Conservation (phyloP, 92 coral and sea anemone species). For the Blastomussa wellsi region DNA sequence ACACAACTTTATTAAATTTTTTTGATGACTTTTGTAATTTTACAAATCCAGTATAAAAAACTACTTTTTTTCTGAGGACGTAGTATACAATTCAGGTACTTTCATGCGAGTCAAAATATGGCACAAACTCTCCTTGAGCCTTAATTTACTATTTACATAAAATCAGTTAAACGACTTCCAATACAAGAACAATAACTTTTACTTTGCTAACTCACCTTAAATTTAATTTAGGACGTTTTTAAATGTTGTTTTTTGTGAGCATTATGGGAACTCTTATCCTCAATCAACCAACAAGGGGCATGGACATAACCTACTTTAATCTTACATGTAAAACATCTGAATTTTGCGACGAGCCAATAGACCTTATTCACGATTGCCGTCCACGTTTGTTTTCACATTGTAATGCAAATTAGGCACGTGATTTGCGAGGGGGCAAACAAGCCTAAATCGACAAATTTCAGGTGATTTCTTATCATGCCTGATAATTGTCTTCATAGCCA, state of each 20-base stretch:
- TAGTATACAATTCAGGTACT: constrained; percentile 21
- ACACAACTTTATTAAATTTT: constrained; percentile 37
- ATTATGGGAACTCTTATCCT: not conserved
- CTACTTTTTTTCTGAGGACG: constrained; percentile 11
- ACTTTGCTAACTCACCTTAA: not conserved
- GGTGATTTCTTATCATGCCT: no score
- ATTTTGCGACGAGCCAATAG: no score
- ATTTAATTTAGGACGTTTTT: constrained; percentile 13
- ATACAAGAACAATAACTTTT: constrained; percentile 1
- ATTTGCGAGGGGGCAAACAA: no score
- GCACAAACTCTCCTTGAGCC: constrained; percentile 12
- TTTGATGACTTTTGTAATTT: not conserved
- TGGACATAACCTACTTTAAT: no score
- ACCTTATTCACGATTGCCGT: no score
- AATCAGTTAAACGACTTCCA: constrained; percentile 11
- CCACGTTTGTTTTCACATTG: no score
- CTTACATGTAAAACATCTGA: no score
- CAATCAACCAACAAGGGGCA: not conserved
- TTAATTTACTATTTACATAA: constrained; percentile 8
- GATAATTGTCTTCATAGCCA: no score
- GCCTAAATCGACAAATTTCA: no score
- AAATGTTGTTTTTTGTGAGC: not conserved
- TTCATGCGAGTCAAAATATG: constrained; percentile 30
- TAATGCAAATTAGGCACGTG: no score
- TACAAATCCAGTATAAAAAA: constrained; percentile 28